Evolutionary conservation across 2,797 vertebrate species (phyloP).

Genomic region (Ciconia nigra): DNA sequence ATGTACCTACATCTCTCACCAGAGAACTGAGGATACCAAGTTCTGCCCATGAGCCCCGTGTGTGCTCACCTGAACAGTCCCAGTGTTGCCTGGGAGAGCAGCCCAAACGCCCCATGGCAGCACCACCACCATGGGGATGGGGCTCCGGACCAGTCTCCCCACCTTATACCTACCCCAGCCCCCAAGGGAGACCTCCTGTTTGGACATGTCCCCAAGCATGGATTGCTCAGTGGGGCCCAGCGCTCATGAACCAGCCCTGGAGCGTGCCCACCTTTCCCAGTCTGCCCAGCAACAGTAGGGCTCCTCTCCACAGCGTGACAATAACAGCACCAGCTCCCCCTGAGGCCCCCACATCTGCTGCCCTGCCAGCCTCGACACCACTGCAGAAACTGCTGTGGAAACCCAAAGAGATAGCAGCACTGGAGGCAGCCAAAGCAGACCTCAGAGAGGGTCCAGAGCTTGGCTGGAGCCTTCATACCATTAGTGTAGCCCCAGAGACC

Average conservation of each 20-base stretch:
- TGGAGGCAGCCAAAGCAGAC: not conserved
- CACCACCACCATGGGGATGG: not conserved
- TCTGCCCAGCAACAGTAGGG: not conserved
- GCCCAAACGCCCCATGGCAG: not conserved
- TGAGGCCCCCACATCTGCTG: not conserved
- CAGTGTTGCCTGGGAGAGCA: not conserved
- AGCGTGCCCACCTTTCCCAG: not conserved
- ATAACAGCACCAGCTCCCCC: not conserved
- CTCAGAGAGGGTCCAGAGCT: not conserved
- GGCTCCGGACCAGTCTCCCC: not conserved
- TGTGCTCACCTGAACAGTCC: not conserved
- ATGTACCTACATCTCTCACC: not conserved
- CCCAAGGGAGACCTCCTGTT: not conserved
- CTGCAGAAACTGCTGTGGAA: not conserved
- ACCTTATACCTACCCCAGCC: not conserved
- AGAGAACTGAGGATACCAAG: not conserved
- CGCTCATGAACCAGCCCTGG: not conserved
- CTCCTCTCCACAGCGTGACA: not conserved
- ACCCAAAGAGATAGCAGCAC: not conserved
- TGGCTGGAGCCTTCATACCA: not conserved
- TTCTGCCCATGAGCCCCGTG: not conserved
- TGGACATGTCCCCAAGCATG: fast-evolving
- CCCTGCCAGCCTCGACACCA: not conserved
- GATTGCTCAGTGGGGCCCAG: not conserved
- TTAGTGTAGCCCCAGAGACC: not conserved